phyloP scores from a whole-genome alignment of 2,797 vertebrate species.

The Acanthopagrus latus region DNA sequence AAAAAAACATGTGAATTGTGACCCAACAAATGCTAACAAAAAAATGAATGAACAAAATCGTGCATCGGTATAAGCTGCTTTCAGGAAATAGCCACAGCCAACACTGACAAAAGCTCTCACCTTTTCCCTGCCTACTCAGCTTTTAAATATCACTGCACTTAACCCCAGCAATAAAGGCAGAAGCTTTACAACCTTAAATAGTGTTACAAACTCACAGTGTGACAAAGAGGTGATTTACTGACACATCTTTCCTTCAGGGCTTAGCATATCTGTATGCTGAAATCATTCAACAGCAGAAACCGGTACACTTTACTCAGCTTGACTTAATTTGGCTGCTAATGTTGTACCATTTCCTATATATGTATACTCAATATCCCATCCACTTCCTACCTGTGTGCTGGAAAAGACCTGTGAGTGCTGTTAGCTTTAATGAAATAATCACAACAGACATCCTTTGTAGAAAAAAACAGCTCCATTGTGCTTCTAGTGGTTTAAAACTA shows the following conservation, averaged over 20 bases:
- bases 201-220: background rate
- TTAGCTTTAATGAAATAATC: too few relatives aligned
- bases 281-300: background rate
- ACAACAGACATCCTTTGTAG: background rate
- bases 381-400: background rate
- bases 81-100: constrained; percentile 1
- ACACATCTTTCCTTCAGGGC: background rate
- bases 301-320: background rate
- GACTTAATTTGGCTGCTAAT: background rate
- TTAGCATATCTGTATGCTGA: background rate
- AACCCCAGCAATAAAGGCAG: background rate
- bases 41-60: background rate
- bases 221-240: background rate
- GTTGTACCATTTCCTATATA: background rate
- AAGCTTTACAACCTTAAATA: background rate
- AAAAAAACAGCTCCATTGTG: background rate
- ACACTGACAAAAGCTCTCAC: background rate
- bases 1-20: background rate
- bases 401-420: too few relatives aligned
- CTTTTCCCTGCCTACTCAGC: background rate
- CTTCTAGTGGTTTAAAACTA: background rate
- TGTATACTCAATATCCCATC: background rate
- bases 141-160: background rate
- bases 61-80: background rate
- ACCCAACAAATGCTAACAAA: background rate